A percentile compares a stretch with the other conserved stretches of the same genome.
phyloP scores from a whole-genome alignment of 2,113 vertebrate genomes.

The Ptyas mucosa region DNA sequence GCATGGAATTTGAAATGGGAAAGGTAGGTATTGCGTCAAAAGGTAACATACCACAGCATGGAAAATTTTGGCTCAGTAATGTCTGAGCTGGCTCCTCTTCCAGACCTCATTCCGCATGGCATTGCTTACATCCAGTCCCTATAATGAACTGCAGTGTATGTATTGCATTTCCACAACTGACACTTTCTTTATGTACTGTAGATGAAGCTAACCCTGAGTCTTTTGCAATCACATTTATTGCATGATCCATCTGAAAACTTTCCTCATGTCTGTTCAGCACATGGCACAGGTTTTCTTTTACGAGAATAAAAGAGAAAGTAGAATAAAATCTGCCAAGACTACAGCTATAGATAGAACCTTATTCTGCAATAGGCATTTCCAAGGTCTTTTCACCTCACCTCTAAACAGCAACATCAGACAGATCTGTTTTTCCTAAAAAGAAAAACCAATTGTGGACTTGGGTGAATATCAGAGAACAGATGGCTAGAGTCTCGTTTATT shows the following conservation, averaged over 20 bases:
- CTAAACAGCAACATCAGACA: not conserved
- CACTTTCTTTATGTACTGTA: not conserved
- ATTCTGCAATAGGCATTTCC: not conserved
- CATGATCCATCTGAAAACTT: not conserved
- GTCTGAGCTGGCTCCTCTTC: not conserved
- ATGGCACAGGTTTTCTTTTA: not conserved
- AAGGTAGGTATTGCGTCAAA: conserved; percentile 73
- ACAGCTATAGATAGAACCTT: not conserved
- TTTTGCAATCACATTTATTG: not conserved
- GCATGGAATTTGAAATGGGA: conserved; percentile 96
- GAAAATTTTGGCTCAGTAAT: not conserved
- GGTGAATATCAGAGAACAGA: not conserved
- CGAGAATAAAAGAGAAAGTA: not conserved
- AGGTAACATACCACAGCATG: not conserved
- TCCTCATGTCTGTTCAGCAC: not conserved
- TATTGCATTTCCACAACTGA: not conserved
- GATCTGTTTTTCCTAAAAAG: not conserved
- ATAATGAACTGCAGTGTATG: not conserved
- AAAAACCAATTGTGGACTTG: accelerated
- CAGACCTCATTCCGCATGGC: too few species aligned
- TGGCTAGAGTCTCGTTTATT: conserved; percentile 40
- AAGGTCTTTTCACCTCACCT: not conserved
- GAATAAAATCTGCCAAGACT: not conserved
- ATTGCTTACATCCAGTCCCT: not conserved
- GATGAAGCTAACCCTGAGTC: not conserved